Evolutionary conservation across 2,888 invertebrate species (phyloP), one percentile per base, ranked within the genome.

Genomic region (Apamea anceps): DNA sequence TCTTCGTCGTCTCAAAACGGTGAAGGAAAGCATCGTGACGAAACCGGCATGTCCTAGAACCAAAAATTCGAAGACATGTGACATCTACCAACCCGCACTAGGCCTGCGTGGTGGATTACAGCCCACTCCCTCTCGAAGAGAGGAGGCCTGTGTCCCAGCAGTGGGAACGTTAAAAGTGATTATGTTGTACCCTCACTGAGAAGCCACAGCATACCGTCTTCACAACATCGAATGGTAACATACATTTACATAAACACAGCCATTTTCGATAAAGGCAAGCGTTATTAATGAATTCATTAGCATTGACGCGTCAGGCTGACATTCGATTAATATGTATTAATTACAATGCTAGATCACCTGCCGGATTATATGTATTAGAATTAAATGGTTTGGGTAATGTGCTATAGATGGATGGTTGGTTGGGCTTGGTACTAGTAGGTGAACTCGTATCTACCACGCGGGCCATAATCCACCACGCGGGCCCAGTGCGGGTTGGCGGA

Each of bases 211-310:
- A 12, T 42, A 32, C n/a, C 32, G 21, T 51, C 51, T 80, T 42
- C 1, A 12, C 4, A 54, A 45, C 1, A 42, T 51, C 0, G 13
- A 21, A n/a, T 25, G 60, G 2, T 2, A 15, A 60, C 42, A 45
- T 72, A 67, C 66, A 67, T 80, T 78, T 80, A 77, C 37, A 76
- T 66, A 71, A 28, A 77, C 60, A 42, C 57, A 78, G 65, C 67
- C 68, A 80, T 85, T 87, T 87, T 86, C 80, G 79, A 79, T 85
- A 83, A 88, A 87, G 80, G 82, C 75, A 89, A 87, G 85, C 89
- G 89, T 92, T 92, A 91, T 90, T 93, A 93, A 93, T 93, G 92
- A 92, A 91, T 91, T 91, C 92, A 93, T 93, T 93, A 93, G 91
- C 92, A 91, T 90, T 91, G 91, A 91, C 89, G 88, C 87, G 85